Conservation (phyloP, 2,797 vertebrate genomes). For the Emydoidea blandingii region DNA sequence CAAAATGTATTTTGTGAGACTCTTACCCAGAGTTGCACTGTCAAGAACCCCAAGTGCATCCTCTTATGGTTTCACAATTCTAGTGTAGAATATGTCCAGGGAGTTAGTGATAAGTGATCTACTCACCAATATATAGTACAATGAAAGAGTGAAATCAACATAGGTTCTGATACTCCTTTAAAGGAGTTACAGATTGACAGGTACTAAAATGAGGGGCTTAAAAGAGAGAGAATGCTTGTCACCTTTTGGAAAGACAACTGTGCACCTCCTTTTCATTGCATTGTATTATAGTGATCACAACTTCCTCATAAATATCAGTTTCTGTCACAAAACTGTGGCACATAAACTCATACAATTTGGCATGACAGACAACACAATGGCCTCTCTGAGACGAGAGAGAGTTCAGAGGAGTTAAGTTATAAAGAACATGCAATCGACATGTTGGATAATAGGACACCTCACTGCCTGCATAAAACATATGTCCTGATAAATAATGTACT, state of each 20-base stretch:
- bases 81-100: neutral
- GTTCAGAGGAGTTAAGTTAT: slow-evolving; percentile 63
- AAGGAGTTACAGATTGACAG: slow-evolving; percentile 53
- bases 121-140: neutral
- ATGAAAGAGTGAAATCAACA: slow-evolving; percentile 5
- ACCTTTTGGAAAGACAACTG: slow-evolving; percentile 55
- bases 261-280: slow-evolving; percentile 64
- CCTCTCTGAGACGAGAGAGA: slow-evolving; percentile 47
- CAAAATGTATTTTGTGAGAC: neutral
- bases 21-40: neutral
- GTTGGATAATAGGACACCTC: slow-evolving; percentile 60
- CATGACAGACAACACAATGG: slow-evolving; percentile 44
- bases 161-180: slow-evolving; percentile 25
- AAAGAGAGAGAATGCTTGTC: slow-evolving; percentile 35
- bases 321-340: slow-evolving; percentile 64
- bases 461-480: slow-evolving; percentile 65
- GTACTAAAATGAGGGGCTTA: slow-evolving; percentile 9
- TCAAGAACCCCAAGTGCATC: neutral
- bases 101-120: neutral
- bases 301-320: slow-evolving; percentile 71
- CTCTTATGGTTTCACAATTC: neutral
- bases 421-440: slow-evolving; percentile 50
- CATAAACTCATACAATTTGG: slow-evolving; percentile 57
- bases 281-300: slow-evolving; percentile 70
- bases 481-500: neutral